Percentiles rank a stretch among this genome's conserved stretches.
Conservation (phyloP, 2,888 invertebrate species). For the Synergus japonicus region DNA sequence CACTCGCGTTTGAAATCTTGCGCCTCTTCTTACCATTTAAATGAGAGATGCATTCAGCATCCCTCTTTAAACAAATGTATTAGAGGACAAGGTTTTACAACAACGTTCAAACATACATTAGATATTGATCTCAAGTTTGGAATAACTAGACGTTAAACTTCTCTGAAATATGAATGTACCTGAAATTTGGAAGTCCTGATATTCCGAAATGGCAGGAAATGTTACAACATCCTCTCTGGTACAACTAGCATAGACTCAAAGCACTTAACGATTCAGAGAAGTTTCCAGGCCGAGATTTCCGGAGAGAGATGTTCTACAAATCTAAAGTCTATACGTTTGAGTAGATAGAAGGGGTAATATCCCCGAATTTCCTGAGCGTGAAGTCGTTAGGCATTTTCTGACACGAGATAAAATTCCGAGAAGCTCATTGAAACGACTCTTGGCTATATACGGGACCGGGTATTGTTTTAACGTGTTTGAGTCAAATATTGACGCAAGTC, state of each 20-base stretch:
- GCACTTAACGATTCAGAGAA: constrained; percentile 6
- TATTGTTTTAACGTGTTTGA: constrained; percentile 78
- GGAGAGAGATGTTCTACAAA: constrained; percentile 8
- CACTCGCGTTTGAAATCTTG: background rate
- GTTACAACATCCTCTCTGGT: constrained; percentile 7
- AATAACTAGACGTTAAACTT: too few relatives aligned
- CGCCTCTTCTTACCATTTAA: background rate
- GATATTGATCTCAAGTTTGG: too few relatives aligned
- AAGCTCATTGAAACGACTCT: constrained; percentile 73
- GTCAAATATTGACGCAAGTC: constrained; percentile 77
- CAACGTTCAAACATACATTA: too few relatives aligned
- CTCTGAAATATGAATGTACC: too few relatives aligned
- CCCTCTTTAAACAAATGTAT: background rate
- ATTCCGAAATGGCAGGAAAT: background rate
- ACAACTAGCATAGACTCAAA: constrained; percentile 2
- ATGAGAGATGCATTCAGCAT: background rate
- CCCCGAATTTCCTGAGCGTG: constrained; percentile 53
- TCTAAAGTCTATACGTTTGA: constrained; percentile 10
- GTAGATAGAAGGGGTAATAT: constrained; percentile 25
- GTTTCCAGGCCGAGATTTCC: constrained; percentile 8
- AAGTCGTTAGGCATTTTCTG: constrained; percentile 72
- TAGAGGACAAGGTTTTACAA: too few relatives aligned
- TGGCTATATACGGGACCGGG: constrained; percentile 67
- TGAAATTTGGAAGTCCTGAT: background rate
- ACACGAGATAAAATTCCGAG: constrained; percentile 76